Base-by-base conservation (phyloP, 2,888 invertebrate species). In the Argynnis bischoffii region DNA sequence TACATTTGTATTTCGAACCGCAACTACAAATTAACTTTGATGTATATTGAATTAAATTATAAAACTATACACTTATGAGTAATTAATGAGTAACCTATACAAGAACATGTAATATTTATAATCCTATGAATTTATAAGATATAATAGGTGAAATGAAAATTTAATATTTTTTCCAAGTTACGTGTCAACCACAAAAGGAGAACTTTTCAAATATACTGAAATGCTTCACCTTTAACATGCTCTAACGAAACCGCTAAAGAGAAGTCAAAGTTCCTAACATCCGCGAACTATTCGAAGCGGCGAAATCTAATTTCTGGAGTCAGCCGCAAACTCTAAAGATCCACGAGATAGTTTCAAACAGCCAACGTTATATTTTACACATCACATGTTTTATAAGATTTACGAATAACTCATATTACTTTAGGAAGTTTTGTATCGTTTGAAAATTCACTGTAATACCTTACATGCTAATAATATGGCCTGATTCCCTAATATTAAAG, bases 281-380 rank as follows among this genome's bases (percentile, higher is more conserved):
- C 31, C 55, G 21, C 35, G 63, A 69, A 70, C 67, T 70, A 67
- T 57, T 48, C 55, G 48, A 70, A 70, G 64, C 64, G 56, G 57
- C 51, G 64, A 69, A 70, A 70, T 65, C 69, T 67, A 69, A 69
- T 66, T 71, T 68, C 63, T 59, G 35, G 63, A 67, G 63, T 55
- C 50, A 31, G 61, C 64, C 64, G 61, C 53, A 55, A 63, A 55
- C 51, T 68, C 65, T 68, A 68, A 70, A 65, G 66, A 55, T 61
- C 51, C 18, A 51, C 61, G 61, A 61, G 61, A 61, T 53, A 61
- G 61, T 61, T 61, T 53, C 31, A 61, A 61, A 61, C 51, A 53
- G 35, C 35, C 35, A 53, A 53, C 35, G 50, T 61, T 51, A 61
- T 61, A 61, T 61, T 61, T 61, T 53, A 61, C 51, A 61, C 61